Conservation (phyloP, 2,888 invertebrate genomes). For the Plagodis dolabraria region DNA sequence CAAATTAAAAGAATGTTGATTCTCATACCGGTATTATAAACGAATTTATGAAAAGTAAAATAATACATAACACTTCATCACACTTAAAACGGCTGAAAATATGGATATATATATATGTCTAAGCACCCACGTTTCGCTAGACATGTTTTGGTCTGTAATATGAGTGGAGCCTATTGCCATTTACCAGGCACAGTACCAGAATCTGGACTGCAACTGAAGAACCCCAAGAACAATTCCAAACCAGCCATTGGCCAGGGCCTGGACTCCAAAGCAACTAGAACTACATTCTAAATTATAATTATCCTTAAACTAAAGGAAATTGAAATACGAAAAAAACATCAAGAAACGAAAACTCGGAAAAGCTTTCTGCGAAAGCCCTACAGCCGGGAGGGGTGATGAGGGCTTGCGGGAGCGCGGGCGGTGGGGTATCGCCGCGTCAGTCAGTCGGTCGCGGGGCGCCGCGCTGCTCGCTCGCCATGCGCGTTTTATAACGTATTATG, state of each 20-base stretch:
- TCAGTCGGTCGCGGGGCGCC: conserved; percentile 82
- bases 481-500: conserved; percentile 86
- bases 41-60: too few relatives aligned
- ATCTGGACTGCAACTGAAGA: too few relatives aligned
- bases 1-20: too few relatives aligned
- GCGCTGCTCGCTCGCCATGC: conserved; percentile 81
- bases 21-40: too few relatives aligned
- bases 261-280: too few relatives aligned
- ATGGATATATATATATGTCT: too few relatives aligned
- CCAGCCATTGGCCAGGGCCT: too few relatives aligned
- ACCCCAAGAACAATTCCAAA: too few relatives aligned
- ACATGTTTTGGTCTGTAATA: too few relatives aligned
- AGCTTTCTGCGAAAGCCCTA: conserved; percentile 64
- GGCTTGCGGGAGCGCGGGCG: conserved; percentile 32
- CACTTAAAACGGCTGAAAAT: neutral
- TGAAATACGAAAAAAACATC: conserved; percentile 3
- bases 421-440: conserved; percentile 49
- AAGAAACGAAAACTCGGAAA: conserved; percentile 55
- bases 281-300: neutral
- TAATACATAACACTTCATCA: neutral
- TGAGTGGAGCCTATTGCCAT: too few relatives aligned
- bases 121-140: too few relatives aligned
- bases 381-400: conserved; percentile 36
- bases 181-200: too few relatives aligned
- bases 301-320: neutral